A percentile compares a stretch with the other conserved stretches of the same genome.
These are phyloP conservation scores for Microplitis deprimator DNA, from an alignment of 2,888 invertebrate genomes.

Conservation along the genomic window DNA sequence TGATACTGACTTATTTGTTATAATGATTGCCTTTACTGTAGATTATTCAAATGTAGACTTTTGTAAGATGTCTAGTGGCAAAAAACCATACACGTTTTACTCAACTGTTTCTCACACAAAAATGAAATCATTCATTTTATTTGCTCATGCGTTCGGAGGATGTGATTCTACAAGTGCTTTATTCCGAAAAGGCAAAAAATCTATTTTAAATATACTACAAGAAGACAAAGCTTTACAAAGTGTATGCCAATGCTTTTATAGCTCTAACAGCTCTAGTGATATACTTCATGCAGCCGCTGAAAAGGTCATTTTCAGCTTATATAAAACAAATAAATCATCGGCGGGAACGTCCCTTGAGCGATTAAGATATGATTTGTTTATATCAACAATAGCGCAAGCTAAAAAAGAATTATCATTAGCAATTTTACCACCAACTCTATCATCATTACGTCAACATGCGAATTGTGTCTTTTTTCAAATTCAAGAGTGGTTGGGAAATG, in stretches of 20 bases:
- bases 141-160: constrained; percentile 32
- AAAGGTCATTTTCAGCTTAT: not conserved
- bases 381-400: not conserved
- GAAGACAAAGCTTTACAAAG: not conserved
- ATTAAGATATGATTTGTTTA: not conserved
- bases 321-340: not conserved
- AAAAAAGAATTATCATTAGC: not conserved
- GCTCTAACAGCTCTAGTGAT: not conserved
- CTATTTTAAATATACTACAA: constrained; percentile 7
- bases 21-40: constrained; percentile 32
- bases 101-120: not conserved
- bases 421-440: too few relatives aligned
- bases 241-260: not conserved
- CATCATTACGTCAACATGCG: not conserved
- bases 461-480: constrained; percentile 17
- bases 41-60: not conserved
- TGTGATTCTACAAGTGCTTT: constrained; percentile 40
- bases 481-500: constrained; percentile 28
- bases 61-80: not conserved
- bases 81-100: not conserved
- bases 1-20: constrained; percentile 42
- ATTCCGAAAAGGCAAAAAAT: constrained; percentile 36
- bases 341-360: not conserved
- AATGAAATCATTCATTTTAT: constrained; percentile 5
- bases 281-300: not conserved